Evolutionary conservation across 2,797 vertebrate genomes (phyloP), one percentile per base, ranked within the genome.

Genomic region (Lemur catta): DNA sequence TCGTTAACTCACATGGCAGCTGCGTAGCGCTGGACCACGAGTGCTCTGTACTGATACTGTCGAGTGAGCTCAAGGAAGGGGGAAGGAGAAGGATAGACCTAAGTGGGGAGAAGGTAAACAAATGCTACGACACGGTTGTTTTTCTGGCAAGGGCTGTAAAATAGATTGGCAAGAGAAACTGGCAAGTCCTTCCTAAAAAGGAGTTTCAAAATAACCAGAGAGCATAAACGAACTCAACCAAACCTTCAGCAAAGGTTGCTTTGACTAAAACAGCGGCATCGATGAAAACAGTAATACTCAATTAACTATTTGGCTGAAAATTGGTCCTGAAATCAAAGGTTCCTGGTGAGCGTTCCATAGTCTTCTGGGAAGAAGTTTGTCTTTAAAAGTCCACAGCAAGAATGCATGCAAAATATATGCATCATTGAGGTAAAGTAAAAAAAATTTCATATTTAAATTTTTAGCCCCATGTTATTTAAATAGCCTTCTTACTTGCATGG

Each of bases 321-420:
- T 41, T 28, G 46, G 33, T n/a, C 63, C 52, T 67, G 24, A 85
- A 90, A 65, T 90, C 41, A 76, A 30, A 92, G 79, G 67, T 82
- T 97, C 96, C 93, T 92, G 30, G 81, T 88, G 52, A 50, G 13
- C 48, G 13, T 67, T 74, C 35, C 71, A 86, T 67, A n/a, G 18
- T 59, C 59, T 92, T 97, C 84, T 89, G 75, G 89, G 41, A 97
- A 86, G 50, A 96, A 41, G 43, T 92, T 94, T 84, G 67, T 72
- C 71, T 93, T 76, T 82, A 59, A 92, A 92, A 92, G 33, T 93
- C 30, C 63, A 79, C 57, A 95, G 92, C 59, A 92, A 81, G 84
- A 93, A 81, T 65, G 67, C 84, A 88, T 65, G 52, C 38, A 81
- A 95, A 95, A 92, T 81, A 20, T 15, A 59, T 14, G 26, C 88